Conservation (phyloP, 2,888 invertebrate genomes). For the Theretra japonica region DNA sequence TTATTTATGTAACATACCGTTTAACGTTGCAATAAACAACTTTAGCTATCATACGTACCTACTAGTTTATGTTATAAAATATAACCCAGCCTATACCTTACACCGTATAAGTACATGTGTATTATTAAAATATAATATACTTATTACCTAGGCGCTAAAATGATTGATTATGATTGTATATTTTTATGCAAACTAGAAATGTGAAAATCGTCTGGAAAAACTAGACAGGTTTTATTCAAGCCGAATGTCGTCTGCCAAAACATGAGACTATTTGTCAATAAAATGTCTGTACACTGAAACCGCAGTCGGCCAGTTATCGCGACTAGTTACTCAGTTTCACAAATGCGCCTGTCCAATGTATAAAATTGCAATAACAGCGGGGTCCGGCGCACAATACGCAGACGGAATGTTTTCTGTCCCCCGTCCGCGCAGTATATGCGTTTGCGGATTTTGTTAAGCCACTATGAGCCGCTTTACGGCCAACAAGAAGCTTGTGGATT, state of each 20-base stretch:
- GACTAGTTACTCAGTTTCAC: slow-evolving; percentile 23
- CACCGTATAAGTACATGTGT: too few species aligned
- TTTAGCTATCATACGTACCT: too few species aligned
- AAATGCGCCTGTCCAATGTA: slow-evolving; percentile 18
- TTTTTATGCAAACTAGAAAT: too few species aligned
- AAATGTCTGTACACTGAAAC: slow-evolving; percentile 1
- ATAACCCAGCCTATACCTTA: too few species aligned
- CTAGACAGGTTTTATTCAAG: neutral
- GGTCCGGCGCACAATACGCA: slow-evolving; percentile 20
- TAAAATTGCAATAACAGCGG: slow-evolving; percentile 23
- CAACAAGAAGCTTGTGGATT: slow-evolving; percentile 67
- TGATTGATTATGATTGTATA: too few species aligned
- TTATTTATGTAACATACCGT: too few species aligned
- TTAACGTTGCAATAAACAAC: too few species aligned
- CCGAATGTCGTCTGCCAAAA: neutral
- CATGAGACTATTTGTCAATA: neutral
- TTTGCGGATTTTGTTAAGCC: slow-evolving; percentile 57
- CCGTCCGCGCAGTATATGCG: slow-evolving; percentile 34
- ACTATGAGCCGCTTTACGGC: slow-evolving; percentile 57
- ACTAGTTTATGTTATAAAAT: too few species aligned
- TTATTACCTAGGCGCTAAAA: too few species aligned
- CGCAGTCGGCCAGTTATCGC: neutral
- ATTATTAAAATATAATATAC: too few species aligned
- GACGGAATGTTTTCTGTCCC: slow-evolving; percentile 28
- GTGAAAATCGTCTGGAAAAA: neutral